Evolutionary conservation across 1,140 invertebrate species (phyloP).

Genomic region (Oryctes rhinoceros): DNA sequence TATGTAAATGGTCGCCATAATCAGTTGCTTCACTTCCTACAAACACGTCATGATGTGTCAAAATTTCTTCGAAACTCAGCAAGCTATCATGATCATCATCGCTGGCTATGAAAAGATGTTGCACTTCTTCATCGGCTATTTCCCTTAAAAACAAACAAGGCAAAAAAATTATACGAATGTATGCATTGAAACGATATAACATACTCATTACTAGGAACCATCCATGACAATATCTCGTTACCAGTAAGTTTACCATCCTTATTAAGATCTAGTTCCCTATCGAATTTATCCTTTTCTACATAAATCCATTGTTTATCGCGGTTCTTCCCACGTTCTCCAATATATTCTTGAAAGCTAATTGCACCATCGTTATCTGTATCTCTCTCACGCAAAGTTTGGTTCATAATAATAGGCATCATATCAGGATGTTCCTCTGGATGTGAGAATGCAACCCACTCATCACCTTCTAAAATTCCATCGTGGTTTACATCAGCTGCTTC

Average conservation of each 20-base stretch:
- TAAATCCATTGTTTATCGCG: slow-evolving; percentile 85
- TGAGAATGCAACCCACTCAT: slow-evolving; percentile 90
- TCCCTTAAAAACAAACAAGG: slow-evolving; percentile 67
- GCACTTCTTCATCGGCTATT: slow-evolving; percentile 89
- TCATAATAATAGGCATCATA: slow-evolving; percentile 86
- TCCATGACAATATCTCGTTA: slow-evolving; percentile 87
- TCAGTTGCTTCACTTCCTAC: slow-evolving; percentile 97
- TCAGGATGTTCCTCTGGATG: slow-evolving; percentile 93
- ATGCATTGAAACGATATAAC: slow-evolving; percentile 52
- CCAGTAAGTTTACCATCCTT: slow-evolving; percentile 82
- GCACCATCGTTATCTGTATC: slow-evolving; percentile 85
- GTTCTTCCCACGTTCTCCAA: slow-evolving; percentile 76
- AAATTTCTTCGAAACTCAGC: slow-evolving; percentile 86
- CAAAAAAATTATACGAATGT: slow-evolving; percentile 38
- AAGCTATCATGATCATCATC: slow-evolving; percentile 88
- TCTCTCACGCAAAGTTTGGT: slow-evolving; percentile 86
- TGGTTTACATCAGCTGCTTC: slow-evolving; percentile 84
- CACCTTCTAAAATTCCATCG: slow-evolving; percentile 78
- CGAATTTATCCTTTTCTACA: slow-evolving; percentile 90
- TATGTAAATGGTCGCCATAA: slow-evolving; percentile 88
- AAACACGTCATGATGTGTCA: slow-evolving; percentile 90
- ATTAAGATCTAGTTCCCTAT: slow-evolving; percentile 87
- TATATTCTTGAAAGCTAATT: slow-evolving; percentile 84
- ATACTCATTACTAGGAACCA: slow-evolving; percentile 91
- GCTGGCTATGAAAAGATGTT: slow-evolving; percentile 88